Evolutionary conservation across 2,113 vertebrate genomes (phyloP), one percentile per base, ranked within the genome.

Genomic region (Nansenia antarctica): DNA sequence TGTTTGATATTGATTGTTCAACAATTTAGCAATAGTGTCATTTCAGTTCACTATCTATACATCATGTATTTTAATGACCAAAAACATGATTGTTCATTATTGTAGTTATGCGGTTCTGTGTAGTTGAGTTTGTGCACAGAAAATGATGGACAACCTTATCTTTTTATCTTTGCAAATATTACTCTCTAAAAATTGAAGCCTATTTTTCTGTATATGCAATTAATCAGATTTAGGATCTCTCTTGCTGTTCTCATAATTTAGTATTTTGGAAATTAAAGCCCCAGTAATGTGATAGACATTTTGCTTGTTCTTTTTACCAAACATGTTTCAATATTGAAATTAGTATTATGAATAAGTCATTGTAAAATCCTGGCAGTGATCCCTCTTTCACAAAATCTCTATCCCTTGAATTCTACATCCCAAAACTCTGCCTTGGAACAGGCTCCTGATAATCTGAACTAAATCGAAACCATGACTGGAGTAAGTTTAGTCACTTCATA

Each of bases 1-100:
- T 49, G 14, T 72, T 72, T 77, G 62, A 70, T 72, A 65, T 69
- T 54, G 35, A 69, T 69, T 72, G 18, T 74, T 62, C 55, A 62
- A 54, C 71, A 57, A 71, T 77, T 68, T 37, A 54, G 22, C 35
- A 54, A 22, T 69, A 54, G 57, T 39, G 30, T n/a, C 3, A 27
- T 47, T 59, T 62, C 73, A 7, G 18, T 20, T 42, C 12, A 42
- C 39, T 42, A 22, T 49, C n/a, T n/a, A 49, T 49, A 49, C n/a
- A 5, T 49, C 45, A 49, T 5, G n/a, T 49, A 49, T 49, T 49
- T 49, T 8, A 49, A n/a, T 22, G 45, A 22, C n/a, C n/a, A 49
- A 20, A 8, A 49, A 49, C 8, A 49, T 49, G 20, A 49, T 49
- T 20, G 5, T 49, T 8, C 45, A 49, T 49, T 49, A 49, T 49